Evolutionary conservation across 1,140 invertebrate species (phyloP).

Genomic region (Diabrotica undecimpunctata): DNA sequence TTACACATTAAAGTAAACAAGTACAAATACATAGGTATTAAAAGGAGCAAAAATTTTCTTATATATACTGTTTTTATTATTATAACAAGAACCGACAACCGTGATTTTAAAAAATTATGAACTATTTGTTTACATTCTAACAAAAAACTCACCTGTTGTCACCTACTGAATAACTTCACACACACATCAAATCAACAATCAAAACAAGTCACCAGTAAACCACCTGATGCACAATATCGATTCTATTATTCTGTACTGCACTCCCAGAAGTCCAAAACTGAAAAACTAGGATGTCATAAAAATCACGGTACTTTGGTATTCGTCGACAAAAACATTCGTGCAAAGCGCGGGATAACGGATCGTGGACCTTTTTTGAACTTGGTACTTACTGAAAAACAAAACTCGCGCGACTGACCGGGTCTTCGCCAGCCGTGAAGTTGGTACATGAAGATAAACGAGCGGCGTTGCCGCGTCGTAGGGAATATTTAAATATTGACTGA

Average conservation of each 20-base stretch:
- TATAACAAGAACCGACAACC: too few relatives aligned
- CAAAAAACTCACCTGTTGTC: too few relatives aligned
- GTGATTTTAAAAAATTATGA: too few relatives aligned
- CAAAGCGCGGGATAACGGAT: conserved; percentile 7
- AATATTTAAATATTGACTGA: not conserved
- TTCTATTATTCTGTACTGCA: not conserved
- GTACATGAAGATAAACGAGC: conserved; percentile 14
- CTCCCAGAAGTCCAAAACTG: not conserved
- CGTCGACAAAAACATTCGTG: conserved; percentile 4
- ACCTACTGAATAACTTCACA: too few relatives aligned
- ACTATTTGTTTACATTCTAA: too few relatives aligned
- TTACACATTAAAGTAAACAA: too few relatives aligned
- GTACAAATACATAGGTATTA: too few relatives aligned
- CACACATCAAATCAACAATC: too few relatives aligned
- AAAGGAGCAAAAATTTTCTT: too few relatives aligned
- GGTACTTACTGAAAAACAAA: conserved; percentile 14
- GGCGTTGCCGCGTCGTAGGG: not conserved
- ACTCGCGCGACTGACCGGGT: conserved; percentile 19
- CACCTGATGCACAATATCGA: not conserved
- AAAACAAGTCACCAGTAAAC: too few relatives aligned
- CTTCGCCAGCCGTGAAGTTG: conserved; percentile 7
- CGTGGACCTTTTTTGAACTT: conserved; percentile 19
- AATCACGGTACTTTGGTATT: conserved; percentile 9
- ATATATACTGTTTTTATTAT: too few relatives aligned
- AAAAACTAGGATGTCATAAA: conserved; percentile 1